Conservation (phyloP, 2,797 vertebrate genomes). For the Anableps anableps region DNA sequence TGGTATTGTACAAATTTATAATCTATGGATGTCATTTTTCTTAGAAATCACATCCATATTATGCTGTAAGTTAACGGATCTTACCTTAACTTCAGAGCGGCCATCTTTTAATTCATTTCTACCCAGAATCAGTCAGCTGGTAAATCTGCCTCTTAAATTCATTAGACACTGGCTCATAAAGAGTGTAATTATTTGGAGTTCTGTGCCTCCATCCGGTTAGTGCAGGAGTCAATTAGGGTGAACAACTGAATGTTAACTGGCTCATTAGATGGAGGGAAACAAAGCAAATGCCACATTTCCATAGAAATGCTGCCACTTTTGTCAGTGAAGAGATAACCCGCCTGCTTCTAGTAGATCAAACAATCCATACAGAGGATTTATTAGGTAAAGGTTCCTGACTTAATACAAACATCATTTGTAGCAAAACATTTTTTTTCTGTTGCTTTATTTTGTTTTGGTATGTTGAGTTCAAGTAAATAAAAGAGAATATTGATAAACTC, state of each 20-base stretch:
- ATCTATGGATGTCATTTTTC: too few relatives aligned
- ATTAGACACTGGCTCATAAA: conserved; percentile 77
- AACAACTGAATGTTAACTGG: conserved; percentile 84
- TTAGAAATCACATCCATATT: neutral
- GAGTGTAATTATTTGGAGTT: conserved; percentile 78
- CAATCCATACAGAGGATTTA: conserved; percentile 14
- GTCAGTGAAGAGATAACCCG: conserved; percentile 25
- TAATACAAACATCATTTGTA: conserved; percentile 8
- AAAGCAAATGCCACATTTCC: conserved; percentile 83
- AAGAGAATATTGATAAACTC: neutral
- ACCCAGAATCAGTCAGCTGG: conserved; percentile 56
- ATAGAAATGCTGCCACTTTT: conserved; percentile 53
- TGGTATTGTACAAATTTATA: neutral
- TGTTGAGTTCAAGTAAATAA: neutral
- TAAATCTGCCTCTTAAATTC: conserved; percentile 78
- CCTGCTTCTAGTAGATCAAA: neutral
- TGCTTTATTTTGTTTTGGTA: neutral
- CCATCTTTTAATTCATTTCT: conserved; percentile 46
- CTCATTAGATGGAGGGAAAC: conserved; percentile 81
- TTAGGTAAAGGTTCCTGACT: conserved; percentile 9
- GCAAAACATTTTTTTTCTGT: neutral
- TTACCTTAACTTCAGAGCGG: conserved; percentile 1
- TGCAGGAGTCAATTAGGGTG: conserved; percentile 79
- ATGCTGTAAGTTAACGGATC: neutral
- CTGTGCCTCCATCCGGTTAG: conserved; percentile 76